Percentiles rank a stretch among this genome's conserved stretches.
Conservation (phyloP, 2,113 vertebrate genomes). For the Circaetus gallicus region DNA sequence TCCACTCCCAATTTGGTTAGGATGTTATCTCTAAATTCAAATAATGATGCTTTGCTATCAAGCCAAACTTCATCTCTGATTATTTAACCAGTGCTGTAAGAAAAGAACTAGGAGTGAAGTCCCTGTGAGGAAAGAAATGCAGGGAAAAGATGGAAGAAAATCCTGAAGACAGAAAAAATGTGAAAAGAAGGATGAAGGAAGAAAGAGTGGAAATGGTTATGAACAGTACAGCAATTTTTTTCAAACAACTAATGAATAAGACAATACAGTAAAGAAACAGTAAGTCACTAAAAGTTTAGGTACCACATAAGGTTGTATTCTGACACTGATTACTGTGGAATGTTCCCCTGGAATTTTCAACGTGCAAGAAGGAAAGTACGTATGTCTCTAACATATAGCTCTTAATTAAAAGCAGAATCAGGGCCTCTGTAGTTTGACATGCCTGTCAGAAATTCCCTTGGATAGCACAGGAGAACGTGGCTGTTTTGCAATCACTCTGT, state of each 20-base stretch:
- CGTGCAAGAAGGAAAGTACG: neutral
- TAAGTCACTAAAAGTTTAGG: neutral
- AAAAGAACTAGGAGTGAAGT: neutral
- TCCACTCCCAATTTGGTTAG: neutral
- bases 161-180: neutral
- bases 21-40: neutral
- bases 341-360: neutral
- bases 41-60: neutral
- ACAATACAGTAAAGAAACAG: neutral
- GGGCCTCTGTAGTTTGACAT: neutral
- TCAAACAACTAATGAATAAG: neutral
- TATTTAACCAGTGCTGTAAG: neutral
- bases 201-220: neutral
- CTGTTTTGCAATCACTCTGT: neutral
- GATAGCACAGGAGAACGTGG: neutral
- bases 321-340: neutral
- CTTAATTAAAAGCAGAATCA: neutral
- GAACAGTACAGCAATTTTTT: neutral
- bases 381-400: neutral
- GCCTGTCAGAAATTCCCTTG: neutral
- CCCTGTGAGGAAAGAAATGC: neutral
- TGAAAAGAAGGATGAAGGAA: neutral
- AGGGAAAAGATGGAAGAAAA: neutral
- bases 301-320: neutral
- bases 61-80: neutral